Evolutionary conservation across 2,797 vertebrate species (phyloP), one percentile per base, ranked within the genome.

Genomic region (Dipus sagitta): DNA sequence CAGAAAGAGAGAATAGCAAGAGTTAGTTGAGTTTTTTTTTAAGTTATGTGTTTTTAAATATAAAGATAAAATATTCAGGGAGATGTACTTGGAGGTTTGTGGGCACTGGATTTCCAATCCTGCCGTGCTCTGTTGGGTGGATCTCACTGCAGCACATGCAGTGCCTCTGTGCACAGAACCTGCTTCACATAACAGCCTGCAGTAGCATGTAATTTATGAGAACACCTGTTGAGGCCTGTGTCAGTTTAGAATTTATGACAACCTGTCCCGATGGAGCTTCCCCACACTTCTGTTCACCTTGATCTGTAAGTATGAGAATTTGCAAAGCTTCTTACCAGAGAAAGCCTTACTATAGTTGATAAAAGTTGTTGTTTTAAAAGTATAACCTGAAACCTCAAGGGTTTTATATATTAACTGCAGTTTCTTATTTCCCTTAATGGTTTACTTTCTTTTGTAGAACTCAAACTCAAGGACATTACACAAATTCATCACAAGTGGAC

Each of bases 1-100:
- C 60, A 83, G 94, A 90, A 88, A 84, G 32, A n/a, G 77, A 89
- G 77, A 85, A 87, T 92, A 81, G 32, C 23, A n/a, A 81, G 68
- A 91, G 70, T 82, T 88, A 84, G 65, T 72, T 95, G 67, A 38
- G 65, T 74, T 80, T 92, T 70, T 80, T 92, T 34, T 42, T 75
- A 88, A 88, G 68, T 54, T 64, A 12, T 12, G 18, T 26, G 14
- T 68, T 72, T 93, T 76, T 80, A 60, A 80, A 42, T 10, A 26
- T 21, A 38, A 81, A 93, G 60, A 62, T 47, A 78, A 89, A 78
- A 62, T 68, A 54, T 7, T 8, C 60, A 89, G 38, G 32, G 88
- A 84, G 85, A 38, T 23, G 4, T 0, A n/a, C 30, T 13, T 72
- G 54, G 30, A 23, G 34, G 23, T 47, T 58, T 15, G 32, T 4